Evolutionary conservation across 2,888 invertebrate genomes (phyloP).

Genomic region (Elaeidobius kamerunicus): DNA sequence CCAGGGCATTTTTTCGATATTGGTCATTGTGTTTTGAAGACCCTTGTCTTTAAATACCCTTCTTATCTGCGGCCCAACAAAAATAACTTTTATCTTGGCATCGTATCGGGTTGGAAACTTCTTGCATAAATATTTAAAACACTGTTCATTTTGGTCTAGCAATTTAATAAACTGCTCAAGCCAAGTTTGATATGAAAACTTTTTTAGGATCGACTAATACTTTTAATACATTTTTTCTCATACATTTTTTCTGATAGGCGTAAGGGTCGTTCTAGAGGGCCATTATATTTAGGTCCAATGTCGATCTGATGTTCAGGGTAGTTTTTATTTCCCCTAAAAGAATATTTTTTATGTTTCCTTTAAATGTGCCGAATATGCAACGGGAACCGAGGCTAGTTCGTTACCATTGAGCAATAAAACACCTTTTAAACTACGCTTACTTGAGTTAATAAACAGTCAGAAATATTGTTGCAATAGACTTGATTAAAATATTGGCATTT

Average conservation of each 20-base stretch:
- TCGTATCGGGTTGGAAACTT: constrained; percentile 1
- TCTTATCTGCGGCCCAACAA: constrained; percentile 4
- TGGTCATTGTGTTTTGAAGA: not conserved
- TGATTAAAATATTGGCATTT: too few species aligned
- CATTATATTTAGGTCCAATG: not conserved
- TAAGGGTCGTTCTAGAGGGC: constrained; percentile 1
- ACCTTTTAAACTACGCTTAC: too few species aligned
- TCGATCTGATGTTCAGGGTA: too few species aligned
- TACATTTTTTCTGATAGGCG: not conserved
- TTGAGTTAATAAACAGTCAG: too few species aligned
- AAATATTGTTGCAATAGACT: too few species aligned
- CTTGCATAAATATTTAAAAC: constrained; percentile 8
- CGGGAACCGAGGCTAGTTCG: too few species aligned
- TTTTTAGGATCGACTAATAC: not conserved
- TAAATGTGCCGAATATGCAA: too few species aligned
- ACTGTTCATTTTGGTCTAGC: not conserved
- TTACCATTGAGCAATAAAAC: too few species aligned
- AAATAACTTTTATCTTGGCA: not conserved
- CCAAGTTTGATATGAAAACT: constrained; percentile 9
- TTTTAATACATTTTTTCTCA: too few species aligned
- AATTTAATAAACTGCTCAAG: constrained; percentile 12
- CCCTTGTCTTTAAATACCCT: not conserved
- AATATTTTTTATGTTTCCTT: too few species aligned
- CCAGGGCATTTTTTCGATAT: not conserved
- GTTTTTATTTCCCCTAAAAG: too few species aligned